These are phyloP conservation scores for Brachionus rubens DNA, from an alignment of 1,140 invertebrate genomes.

Conservation along the genomic window DNA sequence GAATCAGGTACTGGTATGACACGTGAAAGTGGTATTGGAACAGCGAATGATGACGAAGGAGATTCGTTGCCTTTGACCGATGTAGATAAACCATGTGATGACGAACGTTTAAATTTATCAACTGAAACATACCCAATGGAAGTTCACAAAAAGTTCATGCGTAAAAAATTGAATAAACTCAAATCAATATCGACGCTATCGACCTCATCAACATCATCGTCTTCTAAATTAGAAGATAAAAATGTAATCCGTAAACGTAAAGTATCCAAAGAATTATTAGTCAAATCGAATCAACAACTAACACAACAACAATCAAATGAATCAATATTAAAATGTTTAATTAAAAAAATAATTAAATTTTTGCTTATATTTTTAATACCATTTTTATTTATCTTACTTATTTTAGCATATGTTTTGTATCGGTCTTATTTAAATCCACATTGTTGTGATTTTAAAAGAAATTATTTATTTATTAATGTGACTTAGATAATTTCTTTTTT, in stretches of 20 bases:
- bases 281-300: neutral
- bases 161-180: neutral
- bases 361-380: conserved; percentile 18
- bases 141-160: neutral
- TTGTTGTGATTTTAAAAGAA: conserved; percentile 27
- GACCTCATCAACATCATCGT: neutral
- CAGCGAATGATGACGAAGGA: conserved; percentile 16
- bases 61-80: neutral
- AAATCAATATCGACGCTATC: conserved; percentile 7
- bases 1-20: neutral
- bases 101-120: neutral
- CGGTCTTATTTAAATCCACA: conserved; percentile 4
- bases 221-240: neutral
- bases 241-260: too few relatives aligned
- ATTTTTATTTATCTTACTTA: neutral
- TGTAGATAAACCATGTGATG: conserved; percentile 6
- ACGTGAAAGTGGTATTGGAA: conserved; percentile 12
- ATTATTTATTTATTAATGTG: conserved; percentile 24
- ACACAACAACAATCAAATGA: neutral
- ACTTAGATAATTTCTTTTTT: too few relatives aligned
- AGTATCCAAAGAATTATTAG: neutral
- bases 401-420: conserved; percentile 15
- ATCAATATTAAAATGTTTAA: neutral
- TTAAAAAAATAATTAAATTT: conserved; percentile 28
- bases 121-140: neutral